Evolutionary conservation across 2,113 vertebrate species (phyloP), one percentile per base, ranked within the genome.

Genomic region (Anoplopoma fimbria): DNA sequence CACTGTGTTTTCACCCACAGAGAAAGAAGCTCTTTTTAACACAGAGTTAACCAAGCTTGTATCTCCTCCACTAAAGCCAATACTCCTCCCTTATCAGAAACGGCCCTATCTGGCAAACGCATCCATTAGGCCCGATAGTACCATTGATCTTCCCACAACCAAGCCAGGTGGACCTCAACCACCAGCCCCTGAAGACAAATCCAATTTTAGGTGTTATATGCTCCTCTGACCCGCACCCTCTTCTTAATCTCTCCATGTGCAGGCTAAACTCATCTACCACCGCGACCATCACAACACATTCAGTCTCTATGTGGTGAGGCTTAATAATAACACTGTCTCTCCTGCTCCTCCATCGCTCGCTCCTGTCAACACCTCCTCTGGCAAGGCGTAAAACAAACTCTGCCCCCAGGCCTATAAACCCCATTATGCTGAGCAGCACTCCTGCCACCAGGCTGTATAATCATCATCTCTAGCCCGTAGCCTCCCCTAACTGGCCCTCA

Each of bases 341-440:
- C 38, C 77, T 69, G 64, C 75, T 84, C 67, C 64, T 75, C 64
- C 25, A 33, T 40, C 14, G 55, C 80, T 55, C 17, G 45, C 70
- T 83, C 63, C 75, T 87, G 82, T 93, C 86, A 86, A 77, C 87
- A 81, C 78, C 74, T 80, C 87, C 85, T 88, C 75, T 36, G 42
- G 81, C 81, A 45, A 83, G 87, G 75, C 63, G 57, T 89, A 86
- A 89, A 90, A 77, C 81, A 88, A 93, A 87, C 86, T 69, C 81
- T 75, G 85, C 83, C 89, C 86, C 81, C 75, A 40, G 88, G 84
- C 89, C 79, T 81, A 47, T 70, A 87, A 87, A 91, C 64, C 81
- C 89, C 86, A 90, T 91, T 84, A 92, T 84, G 84, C 86, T 67
- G 80, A 91, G 86, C 80, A 80, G 85, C 62, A 53, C 81, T 87